Evolutionary conservation across 2,888 invertebrate species (phyloP), one percentile per base, ranked within the genome.

Genomic region (Xylota sylvarum): DNA sequence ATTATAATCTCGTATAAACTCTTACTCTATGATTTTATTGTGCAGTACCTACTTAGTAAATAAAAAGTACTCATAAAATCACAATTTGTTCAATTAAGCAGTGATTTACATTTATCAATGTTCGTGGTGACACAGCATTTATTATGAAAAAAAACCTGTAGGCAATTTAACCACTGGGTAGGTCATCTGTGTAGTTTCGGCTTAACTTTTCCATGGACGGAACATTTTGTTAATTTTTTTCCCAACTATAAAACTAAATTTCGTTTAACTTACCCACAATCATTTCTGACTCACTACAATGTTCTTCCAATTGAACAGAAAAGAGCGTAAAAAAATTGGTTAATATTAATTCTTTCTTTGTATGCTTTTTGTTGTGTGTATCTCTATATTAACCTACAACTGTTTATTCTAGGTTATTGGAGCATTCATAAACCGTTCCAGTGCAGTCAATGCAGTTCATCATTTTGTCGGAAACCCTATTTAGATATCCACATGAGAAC

Each of bases 401-500:
- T 89, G 87, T 89, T 89, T 89, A 89, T 89, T 89, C 88, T 89
- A 90, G 90, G 90, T 89, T 90, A 89, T 89, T 90, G 90, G 90
- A 90, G 89, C 89, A 89, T 89, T 89, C 90, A 90, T 82, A 94
- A 94, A 90, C 94, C 94, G 91, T 94, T 94, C 94, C 94, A 94
- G 93, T 94, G 94, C 88, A 89, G 88, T 72, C 93, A 93, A 92
- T 94, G 94, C 90, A 94, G 94, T 88, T 94, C 94, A 90, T 94
- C 94, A 90, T 94, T 94, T 93, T 94, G 94, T 88, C 95, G 96
- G 89, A 96, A 96, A 93, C 96, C 96, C 72, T 96, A 96, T 92
- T 93, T 96, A 88, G 96, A 96, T 93, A 96, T 96, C 73, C 96
- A 96, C 92, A 95, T 96, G 95, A 94, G 96, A 91, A 96, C 96